Evolutionary conservation across 2,797 vertebrate genomes (phyloP).

Genomic region (Fringilla coelebs): DNA sequence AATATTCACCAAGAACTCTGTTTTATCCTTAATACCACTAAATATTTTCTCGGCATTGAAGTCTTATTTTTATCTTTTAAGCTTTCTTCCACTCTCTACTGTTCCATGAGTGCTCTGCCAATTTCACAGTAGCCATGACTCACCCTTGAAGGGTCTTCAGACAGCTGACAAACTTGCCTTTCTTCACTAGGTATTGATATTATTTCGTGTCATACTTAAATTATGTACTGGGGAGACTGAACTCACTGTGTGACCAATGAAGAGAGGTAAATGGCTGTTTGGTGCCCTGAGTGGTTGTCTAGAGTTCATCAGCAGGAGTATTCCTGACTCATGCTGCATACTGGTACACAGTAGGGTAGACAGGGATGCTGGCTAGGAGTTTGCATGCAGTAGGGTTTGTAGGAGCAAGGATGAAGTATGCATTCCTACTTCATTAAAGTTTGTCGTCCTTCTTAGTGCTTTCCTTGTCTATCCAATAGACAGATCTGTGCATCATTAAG

Average conservation of each 20-base stretch:
- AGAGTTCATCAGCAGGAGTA: not conserved
- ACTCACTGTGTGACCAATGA: not conserved
- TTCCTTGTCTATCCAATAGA: not conserved
- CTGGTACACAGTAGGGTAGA: not conserved
- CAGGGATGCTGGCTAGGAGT: not conserved
- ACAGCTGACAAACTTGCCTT: not conserved
- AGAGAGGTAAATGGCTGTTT: not conserved
- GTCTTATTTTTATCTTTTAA: not conserved
- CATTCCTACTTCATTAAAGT: too few species aligned
- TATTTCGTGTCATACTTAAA: not conserved
- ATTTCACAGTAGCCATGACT: not conserved
- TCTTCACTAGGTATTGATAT: not conserved
- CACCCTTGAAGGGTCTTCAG: not conserved
- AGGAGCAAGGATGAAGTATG: not conserved
- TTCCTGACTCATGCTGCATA: not conserved
- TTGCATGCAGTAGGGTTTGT: not conserved
- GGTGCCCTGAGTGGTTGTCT: not conserved
- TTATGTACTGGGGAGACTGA: not conserved
- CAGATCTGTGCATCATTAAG: not conserved
- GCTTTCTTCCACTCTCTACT: not conserved
- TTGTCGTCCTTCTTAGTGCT: slow-evolving; percentile 9
- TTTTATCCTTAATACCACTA: not conserved
- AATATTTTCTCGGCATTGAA: not conserved
- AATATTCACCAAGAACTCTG: not conserved
- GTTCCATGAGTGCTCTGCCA: not conserved